Evolutionary conservation across 37 sponge, comb jelly and placozoan genomes (phyloP), one percentile per base, ranked within the genome.

Genomic region (Cladorhizidae sp.): DNA sequence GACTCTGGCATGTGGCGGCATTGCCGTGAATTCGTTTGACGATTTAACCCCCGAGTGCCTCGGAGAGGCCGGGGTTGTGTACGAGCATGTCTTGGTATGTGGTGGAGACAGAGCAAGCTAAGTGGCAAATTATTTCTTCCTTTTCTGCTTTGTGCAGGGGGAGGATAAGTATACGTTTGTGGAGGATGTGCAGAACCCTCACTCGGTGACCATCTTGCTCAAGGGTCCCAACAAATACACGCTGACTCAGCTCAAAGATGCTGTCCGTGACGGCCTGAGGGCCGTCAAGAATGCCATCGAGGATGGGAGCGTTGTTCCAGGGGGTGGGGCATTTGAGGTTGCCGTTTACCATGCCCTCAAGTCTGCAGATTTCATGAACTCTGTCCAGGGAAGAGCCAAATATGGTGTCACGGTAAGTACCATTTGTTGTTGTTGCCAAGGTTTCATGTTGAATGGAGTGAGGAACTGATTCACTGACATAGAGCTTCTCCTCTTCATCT

Each of bases 191-290:
- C 73, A 89, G 38, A 90, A 94, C 70, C 97, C 99, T 0, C 80
- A 79, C 18, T 94, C 95, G 15, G 99, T 99, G 15, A 99, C 99
- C 32, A 90, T 99, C 43, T 90, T 99, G 1, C 89, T 99, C 31
- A 99, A 96, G 83, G 99, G 98, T 55, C 99, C 99, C 68, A 96
- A 99, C 78, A 99, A 99, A 63, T 95, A 96, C 92, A 96, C 97
- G 18, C 45, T 99, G 31, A 85, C 91, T 61, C 99, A 99, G 88
- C 83, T 99, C 20, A 99, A 99, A 77, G 99, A 99, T 83, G 99
- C 99, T 17, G 76, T 99, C 25, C 90, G 87, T 36, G 99, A 99
- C 67, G 99, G 99, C 21, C 70, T 99, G 43, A 85, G 99, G 57
- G 99, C 99, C 29, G 99, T 99, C 1, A 92, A 94, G 95, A 99